phyloP scores from a whole-genome alignment of 1,140 invertebrate genomes.

The Microplitis demolitor region DNA sequence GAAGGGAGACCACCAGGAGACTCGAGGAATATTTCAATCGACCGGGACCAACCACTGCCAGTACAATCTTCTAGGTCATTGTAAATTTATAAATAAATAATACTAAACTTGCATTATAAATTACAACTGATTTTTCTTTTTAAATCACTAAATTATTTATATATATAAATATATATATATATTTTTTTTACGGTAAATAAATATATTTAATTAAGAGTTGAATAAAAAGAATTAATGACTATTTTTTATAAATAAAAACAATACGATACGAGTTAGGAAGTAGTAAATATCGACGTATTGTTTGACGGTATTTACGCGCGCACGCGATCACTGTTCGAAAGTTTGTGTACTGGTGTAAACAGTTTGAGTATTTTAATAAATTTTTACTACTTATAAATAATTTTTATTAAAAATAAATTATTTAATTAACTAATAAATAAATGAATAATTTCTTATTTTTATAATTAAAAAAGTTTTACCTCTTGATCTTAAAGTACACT shows the following conservation, averaged over 20 bases:
- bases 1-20: slow-evolving; percentile 26
- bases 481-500: slow-evolving; percentile 42
- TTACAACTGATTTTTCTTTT: no score
- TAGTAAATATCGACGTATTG: no score
- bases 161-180: no score
- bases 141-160: no score
- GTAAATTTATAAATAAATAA: not conserved
- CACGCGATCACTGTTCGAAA: not conserved
- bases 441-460: not conserved
- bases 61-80: not conserved
- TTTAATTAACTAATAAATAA: not conserved
- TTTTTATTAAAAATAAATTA: not conserved
- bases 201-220: no score
- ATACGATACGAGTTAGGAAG: no score
- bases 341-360: not conserved
- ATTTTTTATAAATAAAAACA: no score
- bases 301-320: not conserved
- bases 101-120: no score
- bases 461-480: slow-evolving; percentile 35
- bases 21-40: slow-evolving; percentile 25
- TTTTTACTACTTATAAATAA: not conserved
- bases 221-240: no score
- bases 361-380: not conserved
- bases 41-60: not conserved
- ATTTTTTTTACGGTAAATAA: no score